Percentiles rank a stretch among this genome's conserved stretches.
phyloP scores from a whole-genome alignment of 2,888 invertebrate genomes.

The Xiphydria camelus region DNA sequence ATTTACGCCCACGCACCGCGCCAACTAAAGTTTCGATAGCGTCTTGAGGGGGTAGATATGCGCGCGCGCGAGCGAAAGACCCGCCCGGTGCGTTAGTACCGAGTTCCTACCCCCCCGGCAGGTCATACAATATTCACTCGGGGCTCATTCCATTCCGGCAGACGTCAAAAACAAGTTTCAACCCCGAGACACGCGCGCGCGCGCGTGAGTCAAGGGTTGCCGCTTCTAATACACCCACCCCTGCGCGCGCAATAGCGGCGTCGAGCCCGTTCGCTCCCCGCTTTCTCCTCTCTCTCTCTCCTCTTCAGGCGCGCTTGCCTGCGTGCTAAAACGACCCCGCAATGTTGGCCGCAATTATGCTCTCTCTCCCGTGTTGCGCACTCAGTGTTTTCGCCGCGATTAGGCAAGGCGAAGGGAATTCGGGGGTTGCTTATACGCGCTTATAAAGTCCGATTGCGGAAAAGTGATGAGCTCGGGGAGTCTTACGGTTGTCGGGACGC shows the following conservation, averaged over 20 bases:
- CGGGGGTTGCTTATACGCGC: no score
- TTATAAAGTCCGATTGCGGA: no score
- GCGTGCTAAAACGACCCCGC: no score
- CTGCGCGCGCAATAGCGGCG: no score
- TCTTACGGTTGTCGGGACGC: no score
- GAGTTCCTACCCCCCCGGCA: constrained; percentile 17
- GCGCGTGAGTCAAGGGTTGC: constrained; percentile 13
- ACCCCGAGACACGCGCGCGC: constrained; percentile 3
- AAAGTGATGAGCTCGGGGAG: no score
- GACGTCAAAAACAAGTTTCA: constrained; percentile 32
- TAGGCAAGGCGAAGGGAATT: no score
- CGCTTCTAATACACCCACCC: constrained; percentile 19
- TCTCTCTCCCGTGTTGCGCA: background rate
- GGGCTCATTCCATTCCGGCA: constrained; percentile 34
- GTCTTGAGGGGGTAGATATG: no score
- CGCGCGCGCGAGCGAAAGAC: no score
- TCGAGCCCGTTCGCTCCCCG: no score
- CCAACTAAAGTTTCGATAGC: background rate
- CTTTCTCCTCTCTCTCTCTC: constrained; percentile 3
- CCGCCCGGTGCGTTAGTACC: constrained; percentile 18
- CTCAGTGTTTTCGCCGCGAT: constrained; percentile 1
- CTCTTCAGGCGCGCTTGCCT: background rate
- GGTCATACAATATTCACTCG: constrained; percentile 43
- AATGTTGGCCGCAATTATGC: constrained; percentile 4
- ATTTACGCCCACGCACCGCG: no score